Conservation (phyloP, 2,113 vertebrate species). For the Falco punctatus region DNA sequence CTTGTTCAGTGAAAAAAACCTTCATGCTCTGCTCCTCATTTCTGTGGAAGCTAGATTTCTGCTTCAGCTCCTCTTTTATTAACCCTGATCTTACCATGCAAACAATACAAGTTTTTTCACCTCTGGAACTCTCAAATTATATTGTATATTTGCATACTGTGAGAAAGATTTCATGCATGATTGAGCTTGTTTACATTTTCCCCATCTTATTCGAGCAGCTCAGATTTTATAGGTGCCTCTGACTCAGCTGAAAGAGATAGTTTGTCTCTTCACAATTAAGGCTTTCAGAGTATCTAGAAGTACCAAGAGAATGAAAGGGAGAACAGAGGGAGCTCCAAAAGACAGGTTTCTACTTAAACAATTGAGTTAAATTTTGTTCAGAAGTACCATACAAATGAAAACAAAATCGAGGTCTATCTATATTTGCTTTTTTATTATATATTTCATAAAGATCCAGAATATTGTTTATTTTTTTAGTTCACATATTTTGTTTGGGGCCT, state of each 20-base stretch:
- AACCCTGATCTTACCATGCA: slow-evolving; percentile 66
- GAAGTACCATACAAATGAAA: neutral
- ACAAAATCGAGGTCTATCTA: neutral
- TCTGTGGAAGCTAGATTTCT: slow-evolving; percentile 22
- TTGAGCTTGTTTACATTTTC: slow-evolving; percentile 53
- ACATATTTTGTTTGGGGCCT: neutral
- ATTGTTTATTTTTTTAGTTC: neutral
- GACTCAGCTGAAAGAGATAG: slow-evolving; percentile 23
- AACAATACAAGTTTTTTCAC: slow-evolving; percentile 56
- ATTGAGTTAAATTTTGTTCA: neutral
- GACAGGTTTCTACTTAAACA: neutral
- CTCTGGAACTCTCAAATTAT: slow-evolving; percentile 58
- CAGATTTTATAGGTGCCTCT: slow-evolving; percentile 34
- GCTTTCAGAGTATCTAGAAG: slow-evolving; percentile 33
- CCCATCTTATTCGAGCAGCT: slow-evolving; percentile 20
- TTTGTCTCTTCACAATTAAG: neutral
- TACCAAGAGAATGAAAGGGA: neutral
- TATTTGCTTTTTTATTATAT: neutral
- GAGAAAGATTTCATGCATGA: slow-evolving; percentile 44
- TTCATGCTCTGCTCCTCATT: neutral
- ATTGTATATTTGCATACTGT: slow-evolving; percentile 55
- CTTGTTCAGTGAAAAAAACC: slow-evolving; percentile 27
- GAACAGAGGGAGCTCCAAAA: neutral
- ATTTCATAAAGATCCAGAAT: neutral
- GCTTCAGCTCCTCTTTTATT: slow-evolving; percentile 53